These are phyloP conservation scores for Columba guinea DNA, from an alignment of 2,797 vertebrate genomes.

Conservation along the genomic window DNA sequence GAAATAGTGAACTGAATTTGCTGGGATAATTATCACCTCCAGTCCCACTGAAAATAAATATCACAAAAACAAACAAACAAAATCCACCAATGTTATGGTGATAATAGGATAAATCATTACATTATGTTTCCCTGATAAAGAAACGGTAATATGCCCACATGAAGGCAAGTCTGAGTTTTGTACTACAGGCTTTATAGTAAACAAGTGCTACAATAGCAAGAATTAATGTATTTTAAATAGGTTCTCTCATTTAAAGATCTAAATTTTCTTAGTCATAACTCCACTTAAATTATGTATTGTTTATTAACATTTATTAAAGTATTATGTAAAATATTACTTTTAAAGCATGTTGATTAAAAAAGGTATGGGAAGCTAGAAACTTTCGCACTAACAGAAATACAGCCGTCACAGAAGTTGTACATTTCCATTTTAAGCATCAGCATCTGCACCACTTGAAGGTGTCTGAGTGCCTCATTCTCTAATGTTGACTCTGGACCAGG, in stretches of 20 bases:
- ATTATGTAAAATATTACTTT: not conserved
- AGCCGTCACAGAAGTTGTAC: not conserved
- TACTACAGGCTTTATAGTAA: not conserved
- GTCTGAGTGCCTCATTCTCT: not conserved
- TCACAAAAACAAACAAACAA: not conserved
- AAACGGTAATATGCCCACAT: fast-evolving
- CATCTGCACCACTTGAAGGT: not conserved
- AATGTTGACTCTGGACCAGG: fast-evolving
- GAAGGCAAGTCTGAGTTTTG: not conserved
- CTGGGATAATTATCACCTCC: not conserved
- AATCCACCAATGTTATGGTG: not conserved
- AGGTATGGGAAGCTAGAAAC: not conserved
- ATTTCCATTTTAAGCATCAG: not conserved
- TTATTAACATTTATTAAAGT: not conserved
- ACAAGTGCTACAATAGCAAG: not conserved
- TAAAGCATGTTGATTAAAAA: not conserved
- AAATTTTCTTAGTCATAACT: not conserved
- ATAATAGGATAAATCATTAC: not conserved
- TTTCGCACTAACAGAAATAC: not conserved
- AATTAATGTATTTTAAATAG: not conserved
- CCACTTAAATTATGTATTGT: not conserved
- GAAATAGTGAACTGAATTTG: not conserved
- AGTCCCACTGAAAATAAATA: not conserved
- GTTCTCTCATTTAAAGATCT: not conserved
- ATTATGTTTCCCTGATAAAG: not conserved